These are phyloP conservation scores for Bos javanicus DNA, from an alignment of 2,113 vertebrate species.

Conservation along the genomic window DNA sequence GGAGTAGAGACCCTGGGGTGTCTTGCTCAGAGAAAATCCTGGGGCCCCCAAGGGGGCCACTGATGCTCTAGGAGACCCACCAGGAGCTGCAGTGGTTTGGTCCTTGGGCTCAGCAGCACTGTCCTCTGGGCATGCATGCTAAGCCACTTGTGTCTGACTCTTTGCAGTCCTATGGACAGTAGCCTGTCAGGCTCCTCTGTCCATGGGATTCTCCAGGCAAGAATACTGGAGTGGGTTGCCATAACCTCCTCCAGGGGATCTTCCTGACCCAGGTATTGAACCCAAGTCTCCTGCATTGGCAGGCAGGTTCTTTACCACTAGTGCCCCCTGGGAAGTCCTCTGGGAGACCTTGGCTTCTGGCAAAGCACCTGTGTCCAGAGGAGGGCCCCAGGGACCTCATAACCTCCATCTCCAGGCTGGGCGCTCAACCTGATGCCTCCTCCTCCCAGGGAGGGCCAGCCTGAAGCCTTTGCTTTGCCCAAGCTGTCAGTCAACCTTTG, in stretches of 20 bases:
- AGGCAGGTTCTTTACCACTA: background rate
- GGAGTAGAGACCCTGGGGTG: background rate
- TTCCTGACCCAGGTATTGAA: background rate
- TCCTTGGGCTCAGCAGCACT: background rate
- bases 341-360: background rate
- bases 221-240: background rate
- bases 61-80: background rate
- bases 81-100: background rate
- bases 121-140: background rate
- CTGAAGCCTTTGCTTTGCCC: background rate
- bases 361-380: background rate
- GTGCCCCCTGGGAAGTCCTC: background rate
- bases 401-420: background rate
- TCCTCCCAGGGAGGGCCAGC: background rate
- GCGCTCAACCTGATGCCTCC: background rate
- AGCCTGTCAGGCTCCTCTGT: background rate
- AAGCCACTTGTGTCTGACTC: background rate
- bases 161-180: background rate
- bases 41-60: rapidly evolving
- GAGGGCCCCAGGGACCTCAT: background rate
- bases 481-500: constrained; percentile 48
- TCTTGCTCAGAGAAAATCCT: background rate
- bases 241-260: background rate
- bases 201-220: background rate
- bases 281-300: background rate